Evolutionary conservation across 2,113 vertebrate species (phyloP), one percentile per base, ranked within the genome.

Genomic region (Syngnathus scovelli): DNA sequence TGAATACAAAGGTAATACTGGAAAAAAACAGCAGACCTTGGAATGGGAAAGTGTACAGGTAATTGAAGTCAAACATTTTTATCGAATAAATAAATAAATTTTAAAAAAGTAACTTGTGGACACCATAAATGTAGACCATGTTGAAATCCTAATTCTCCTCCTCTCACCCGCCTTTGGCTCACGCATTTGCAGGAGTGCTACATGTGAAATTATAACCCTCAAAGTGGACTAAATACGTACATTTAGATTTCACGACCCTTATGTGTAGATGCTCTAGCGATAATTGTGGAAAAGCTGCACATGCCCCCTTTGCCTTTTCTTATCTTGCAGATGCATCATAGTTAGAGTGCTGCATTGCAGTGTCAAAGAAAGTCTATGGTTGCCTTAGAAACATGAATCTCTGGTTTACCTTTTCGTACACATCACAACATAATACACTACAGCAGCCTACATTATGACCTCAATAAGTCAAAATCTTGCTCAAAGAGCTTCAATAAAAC

Each of bases 181-280:
- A 58, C 66, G 72, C 81, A 79, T 71, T 76, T 79, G 52, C 78
- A 82, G 78, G 78, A 75, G 77, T 41, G 79, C 82, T 80, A 80
- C 72, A 76, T 83, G 84, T 83, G 85, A 88, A 86, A 85, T 81
- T 81, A 80, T 77, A 80, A 76, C 83, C 71, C 76, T 79, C 66
- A 64, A 88, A 83, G 75, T 85, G 78, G 81, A 81, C 77, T 83
- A 82, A 74, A 74, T 67, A 82, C 76, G 81, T 85, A 82, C 76
- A 82, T 85, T 82, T 68, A 71, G 73, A 81, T 81, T 77, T 69
- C 74, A 51, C 64, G 16, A 51, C 64, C 27, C 64, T 73, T 71
- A 78, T 80, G 78, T 88, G 84, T 77, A 72, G 69, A 72, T 80
- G 76, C 70, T 56, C 74, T 36, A 64, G 38, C 66, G 66, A 75